Evolutionary conservation across 2,888 invertebrate genomes (phyloP), one percentile per base, ranked within the genome.

Genomic region (Agriopis leucophaearia): DNA sequence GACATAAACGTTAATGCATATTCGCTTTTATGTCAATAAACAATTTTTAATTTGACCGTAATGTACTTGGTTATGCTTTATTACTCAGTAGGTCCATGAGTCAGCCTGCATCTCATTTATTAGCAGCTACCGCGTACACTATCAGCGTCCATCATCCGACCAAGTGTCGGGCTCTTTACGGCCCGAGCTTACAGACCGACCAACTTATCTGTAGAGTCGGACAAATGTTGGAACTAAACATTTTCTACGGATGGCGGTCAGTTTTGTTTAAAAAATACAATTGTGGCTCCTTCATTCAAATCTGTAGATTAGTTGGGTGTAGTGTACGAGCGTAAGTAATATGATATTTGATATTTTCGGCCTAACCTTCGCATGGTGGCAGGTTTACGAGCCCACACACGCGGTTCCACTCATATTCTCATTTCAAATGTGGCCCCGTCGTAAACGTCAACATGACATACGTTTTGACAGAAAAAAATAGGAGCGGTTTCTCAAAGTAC

Each of bases 371-470:
- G 54, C 75, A 77, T 73, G 57, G 64, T 77, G 76, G 74, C 75
- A 76, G 72, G 70, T 83, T 85, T 82, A 85, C 69, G 83, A 84
- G 89, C 79, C 91, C 92, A 90, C 91, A 91, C 92, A 88, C 84
- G 85, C 75, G 72, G 78, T 81, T 78, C 36, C 74, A 68, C 81
- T 83, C 78, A 81, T 85, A 79, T 86, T 88, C 85, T 87, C 85
- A 87, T 88, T 89, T 86, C 81, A 82, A 86, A 88, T 83, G 81
- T 85, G 82, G 78, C 78, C 71, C 71, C 76, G 79, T 90, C 90
- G 84, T 90, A 91, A 92, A 91, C 78, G 89, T 88, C 90, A 81
- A 84, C 76, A 78, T 87, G 88, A 88, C 84, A 82, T 83, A 81
- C 80, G 82, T 74, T 75, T 68, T 73, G 66, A 66, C 66, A 61